Conservation (phyloP, 1,140 invertebrate genomes). For the Drosophila kepulauana region DNA sequence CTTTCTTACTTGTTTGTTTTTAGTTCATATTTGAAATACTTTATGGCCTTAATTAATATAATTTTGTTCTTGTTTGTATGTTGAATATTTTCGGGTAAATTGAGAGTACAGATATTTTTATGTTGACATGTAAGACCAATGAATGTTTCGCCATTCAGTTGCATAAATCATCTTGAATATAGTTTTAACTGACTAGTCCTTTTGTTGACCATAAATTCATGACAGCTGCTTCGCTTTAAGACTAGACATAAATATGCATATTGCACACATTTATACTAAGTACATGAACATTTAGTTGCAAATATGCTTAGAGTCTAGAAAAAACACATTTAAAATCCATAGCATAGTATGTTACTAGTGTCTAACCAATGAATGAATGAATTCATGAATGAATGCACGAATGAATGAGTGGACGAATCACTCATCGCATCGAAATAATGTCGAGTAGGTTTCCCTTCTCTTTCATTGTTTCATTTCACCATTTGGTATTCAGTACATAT, state of each 20-base stretch:
- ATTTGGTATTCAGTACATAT: background rate
- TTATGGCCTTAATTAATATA: constrained; percentile 6
- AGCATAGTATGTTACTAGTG: constrained; percentile 9
- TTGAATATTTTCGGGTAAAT: constrained; percentile 9
- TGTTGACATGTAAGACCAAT: background rate
- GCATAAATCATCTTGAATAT: constrained; percentile 7
- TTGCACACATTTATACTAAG: constrained; percentile 1
- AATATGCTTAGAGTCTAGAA: constrained; percentile 23
- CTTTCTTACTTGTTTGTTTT: no score
- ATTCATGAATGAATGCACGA: background rate
- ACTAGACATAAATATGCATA: constrained; percentile 35
- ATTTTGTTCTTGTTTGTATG: background rate
- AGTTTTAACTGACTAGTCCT: constrained; percentile 29
- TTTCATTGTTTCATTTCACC: background rate
- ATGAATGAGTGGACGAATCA: background rate
- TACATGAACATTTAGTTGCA: constrained; percentile 14
- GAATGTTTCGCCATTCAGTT: background rate
- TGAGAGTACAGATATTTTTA: constrained; percentile 10
- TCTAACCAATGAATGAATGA: background rate
- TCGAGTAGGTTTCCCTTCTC: background rate
- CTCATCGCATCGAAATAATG: background rate
- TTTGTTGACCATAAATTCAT: constrained; percentile 46
- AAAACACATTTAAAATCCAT: constrained; percentile 39
- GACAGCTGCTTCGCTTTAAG: constrained; percentile 6
- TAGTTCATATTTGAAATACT: constrained; percentile 29